Evolutionary conservation across 2,797 vertebrate species (phyloP).

Genomic region (Microctenopoma stevenorrisi): DNA sequence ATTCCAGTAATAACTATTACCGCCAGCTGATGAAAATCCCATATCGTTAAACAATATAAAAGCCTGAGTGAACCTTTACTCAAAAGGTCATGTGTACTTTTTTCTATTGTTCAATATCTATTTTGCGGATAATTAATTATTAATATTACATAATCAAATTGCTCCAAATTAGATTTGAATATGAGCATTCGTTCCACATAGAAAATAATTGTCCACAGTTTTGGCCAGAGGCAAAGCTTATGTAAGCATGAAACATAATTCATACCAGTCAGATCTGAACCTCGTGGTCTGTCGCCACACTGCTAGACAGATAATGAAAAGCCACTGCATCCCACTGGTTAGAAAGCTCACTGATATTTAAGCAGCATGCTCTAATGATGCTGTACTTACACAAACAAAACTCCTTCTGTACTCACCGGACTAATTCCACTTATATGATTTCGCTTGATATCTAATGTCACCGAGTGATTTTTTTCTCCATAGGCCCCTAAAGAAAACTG

Average conservation of each 20-base stretch:
- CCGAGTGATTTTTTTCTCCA: no score
- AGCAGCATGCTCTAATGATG: neutral
- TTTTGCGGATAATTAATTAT: conserved; percentile 1
- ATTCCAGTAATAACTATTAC: conserved; percentile 16
- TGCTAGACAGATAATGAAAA: conserved; percentile 25
- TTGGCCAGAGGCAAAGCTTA: conserved; percentile 37
- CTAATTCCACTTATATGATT: neutral
- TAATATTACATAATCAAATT: conserved; percentile 23
- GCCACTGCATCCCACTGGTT: neutral
- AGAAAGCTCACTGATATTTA: conserved; percentile 20
- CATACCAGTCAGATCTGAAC: conserved; percentile 36
- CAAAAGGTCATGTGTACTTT: neutral
- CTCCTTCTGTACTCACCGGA: neutral
- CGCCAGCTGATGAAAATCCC: conserved; percentile 34
- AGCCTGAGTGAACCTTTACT: neutral
- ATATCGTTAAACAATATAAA: conserved; percentile 9
- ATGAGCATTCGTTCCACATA: conserved; percentile 17
- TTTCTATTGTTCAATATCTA: neutral
- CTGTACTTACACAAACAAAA: neutral
- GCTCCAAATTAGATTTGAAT: conserved; percentile 28
- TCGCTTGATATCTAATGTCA: neutral
- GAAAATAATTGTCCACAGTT: conserved; percentile 18
- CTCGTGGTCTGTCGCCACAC: conserved; percentile 22
- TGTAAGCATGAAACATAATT: conserved; percentile 42
- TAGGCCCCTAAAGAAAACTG: no score